These are phyloP conservation scores for Neocrepidodera transversa DNA, from an alignment of 2,888 invertebrate species.

Conservation along the genomic window DNA sequence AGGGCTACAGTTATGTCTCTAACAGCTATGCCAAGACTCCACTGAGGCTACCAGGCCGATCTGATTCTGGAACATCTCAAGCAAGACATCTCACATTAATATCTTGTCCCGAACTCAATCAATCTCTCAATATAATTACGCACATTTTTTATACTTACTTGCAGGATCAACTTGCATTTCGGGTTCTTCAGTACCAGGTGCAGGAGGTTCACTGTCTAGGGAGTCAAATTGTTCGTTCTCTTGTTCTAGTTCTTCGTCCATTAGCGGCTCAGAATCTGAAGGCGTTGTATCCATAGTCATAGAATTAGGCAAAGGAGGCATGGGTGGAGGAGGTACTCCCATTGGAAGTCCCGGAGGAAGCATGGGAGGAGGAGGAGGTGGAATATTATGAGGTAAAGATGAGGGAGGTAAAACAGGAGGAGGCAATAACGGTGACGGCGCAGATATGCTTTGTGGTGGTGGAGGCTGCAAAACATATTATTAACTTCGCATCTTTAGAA, in stretches of 20 bases:
- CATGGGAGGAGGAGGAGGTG: slow-evolving; percentile 26
- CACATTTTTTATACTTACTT: slow-evolving; percentile 36
- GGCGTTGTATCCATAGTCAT: slow-evolving; percentile 12
- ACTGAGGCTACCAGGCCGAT: slow-evolving; percentile 57
- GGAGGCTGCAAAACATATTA: slow-evolving; percentile 14
- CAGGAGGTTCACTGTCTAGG: slow-evolving; percentile 53
- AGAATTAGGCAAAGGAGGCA: slow-evolving; percentile 20
- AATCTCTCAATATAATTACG: slow-evolving; percentile 22
- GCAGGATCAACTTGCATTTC: slow-evolving; percentile 29
- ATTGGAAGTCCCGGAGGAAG: slow-evolving; percentile 28
- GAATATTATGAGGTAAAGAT: slow-evolving; percentile 14
- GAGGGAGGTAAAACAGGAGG: slow-evolving; percentile 24
- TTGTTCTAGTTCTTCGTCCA: slow-evolving; percentile 21
- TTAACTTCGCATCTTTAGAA: background rate
- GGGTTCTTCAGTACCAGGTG: slow-evolving; percentile 56
- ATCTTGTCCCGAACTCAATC: slow-evolving; percentile 51
- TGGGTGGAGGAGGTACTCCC: slow-evolving; percentile 26
- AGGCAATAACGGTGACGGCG: slow-evolving; percentile 27
- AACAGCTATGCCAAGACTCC: slow-evolving; percentile 56
- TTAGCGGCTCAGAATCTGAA: slow-evolving; percentile 4
- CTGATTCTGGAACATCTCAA: slow-evolving; percentile 64
- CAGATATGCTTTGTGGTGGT: slow-evolving; percentile 19
- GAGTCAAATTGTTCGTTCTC: slow-evolving; percentile 31
- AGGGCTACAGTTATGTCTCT: slow-evolving; percentile 48
- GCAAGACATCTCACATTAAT: slow-evolving; percentile 63